Evolutionary conservation across 2,888 invertebrate genomes (phyloP).

Genomic region (Harmothoe impar): DNA sequence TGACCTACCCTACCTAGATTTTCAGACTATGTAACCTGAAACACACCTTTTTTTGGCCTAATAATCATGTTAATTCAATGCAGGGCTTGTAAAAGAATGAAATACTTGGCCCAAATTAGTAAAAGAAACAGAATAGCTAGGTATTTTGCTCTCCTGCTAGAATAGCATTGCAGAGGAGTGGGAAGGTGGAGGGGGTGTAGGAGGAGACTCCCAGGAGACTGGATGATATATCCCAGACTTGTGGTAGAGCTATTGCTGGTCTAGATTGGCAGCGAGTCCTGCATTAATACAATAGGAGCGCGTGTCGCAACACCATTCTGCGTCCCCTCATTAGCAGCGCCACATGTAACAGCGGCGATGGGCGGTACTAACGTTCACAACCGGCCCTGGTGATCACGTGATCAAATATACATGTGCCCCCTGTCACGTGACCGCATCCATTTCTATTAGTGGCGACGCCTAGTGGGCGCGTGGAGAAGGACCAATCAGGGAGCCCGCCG

Average conservation of each 20-base stretch:
- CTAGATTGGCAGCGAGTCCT: no score
- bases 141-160: no score
- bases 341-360: slow-evolving; percentile 5
- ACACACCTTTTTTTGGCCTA: no score
- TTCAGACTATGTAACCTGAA: no score
- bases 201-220: neutral
- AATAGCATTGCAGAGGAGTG: no score
- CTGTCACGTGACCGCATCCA: slow-evolving; percentile 23
- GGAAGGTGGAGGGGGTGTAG: neutral
- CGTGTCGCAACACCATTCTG: neutral
- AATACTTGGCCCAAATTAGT: no score
- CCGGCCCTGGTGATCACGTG: slow-evolving; percentile 22
- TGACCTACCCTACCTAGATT: no score
- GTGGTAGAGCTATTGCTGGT: no score
- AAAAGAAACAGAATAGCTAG: no score
- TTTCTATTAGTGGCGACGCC: slow-evolving; percentile 45
- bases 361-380: slow-evolving; percentile 32
- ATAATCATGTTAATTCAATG: no score
- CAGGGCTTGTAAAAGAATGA: no score
- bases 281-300: no score
- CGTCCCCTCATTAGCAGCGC: slow-evolving; percentile 2
- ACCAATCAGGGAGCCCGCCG: neutral
- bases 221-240: neutral
- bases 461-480: neutral
- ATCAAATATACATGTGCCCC: slow-evolving; percentile 54